Conservation (phyloP, 1,140 invertebrate genomes). For the Lordiphosa collinella region DNA sequence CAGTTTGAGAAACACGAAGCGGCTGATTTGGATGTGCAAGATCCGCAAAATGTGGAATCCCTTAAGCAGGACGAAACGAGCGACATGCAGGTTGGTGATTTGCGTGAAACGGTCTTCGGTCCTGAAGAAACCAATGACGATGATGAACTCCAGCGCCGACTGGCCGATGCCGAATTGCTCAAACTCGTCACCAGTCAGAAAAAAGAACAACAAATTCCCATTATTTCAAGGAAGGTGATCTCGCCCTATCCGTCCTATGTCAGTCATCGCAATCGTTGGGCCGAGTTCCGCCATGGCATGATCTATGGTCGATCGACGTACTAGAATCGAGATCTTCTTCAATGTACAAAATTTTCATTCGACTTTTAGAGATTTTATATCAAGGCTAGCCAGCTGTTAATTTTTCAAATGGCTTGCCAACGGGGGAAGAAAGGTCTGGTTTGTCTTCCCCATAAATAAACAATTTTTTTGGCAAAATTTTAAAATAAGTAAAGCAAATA, state of each 20-base stretch:
- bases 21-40: too few relatives aligned
- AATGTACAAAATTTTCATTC: too few relatives aligned
- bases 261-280: conserved; percentile 45
- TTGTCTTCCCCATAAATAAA: too few relatives aligned
- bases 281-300: conserved; percentile 49
- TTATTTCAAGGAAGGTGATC: conserved; percentile 38
- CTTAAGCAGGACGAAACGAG: neutral
- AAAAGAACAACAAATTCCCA: rapidly evolving
- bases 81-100: neutral
- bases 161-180: conserved; percentile 22
- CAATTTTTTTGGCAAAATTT: too few relatives aligned
- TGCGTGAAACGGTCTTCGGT: conserved; percentile 28
- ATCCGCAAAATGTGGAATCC: too few relatives aligned
- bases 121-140: conserved; percentile 16
- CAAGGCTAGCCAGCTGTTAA: too few relatives aligned
- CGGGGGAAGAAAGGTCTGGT: too few relatives aligned
- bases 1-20: too few relatives aligned
- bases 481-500: too few relatives aligned
- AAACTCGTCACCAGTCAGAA: neutral
- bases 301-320: conserved; percentile 31
- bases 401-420: too few relatives aligned
- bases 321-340: neutral
- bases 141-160: neutral
- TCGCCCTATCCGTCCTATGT: conserved; percentile 43
- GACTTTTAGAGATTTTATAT: too few relatives aligned